Percentiles rank a stretch among this genome's conserved stretches.
Conservation (phyloP, 2,888 invertebrate genomes). For the Sturmia bella region DNA sequence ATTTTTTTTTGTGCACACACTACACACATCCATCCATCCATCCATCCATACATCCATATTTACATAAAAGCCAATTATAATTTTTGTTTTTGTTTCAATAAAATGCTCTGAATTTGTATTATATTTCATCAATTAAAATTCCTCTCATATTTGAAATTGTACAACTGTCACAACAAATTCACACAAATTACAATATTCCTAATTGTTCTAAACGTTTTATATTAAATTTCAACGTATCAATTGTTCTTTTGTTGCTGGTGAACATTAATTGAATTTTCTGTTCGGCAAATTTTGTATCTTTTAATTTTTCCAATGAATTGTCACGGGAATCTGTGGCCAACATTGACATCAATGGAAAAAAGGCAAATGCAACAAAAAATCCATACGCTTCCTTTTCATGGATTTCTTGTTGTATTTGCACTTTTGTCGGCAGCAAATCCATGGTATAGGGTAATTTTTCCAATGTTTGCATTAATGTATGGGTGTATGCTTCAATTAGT, state of each 20-base stretch:
- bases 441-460: conserved; percentile 70
- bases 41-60: too few species aligned
- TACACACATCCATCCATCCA: background rate
- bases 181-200: conserved; percentile 74
- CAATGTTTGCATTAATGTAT: conserved; percentile 73
- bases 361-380: conserved; percentile 80
- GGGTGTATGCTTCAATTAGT: conserved; percentile 76
- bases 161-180: conserved; percentile 19
- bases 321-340: conserved; percentile 78
- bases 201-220: conserved; percentile 77
- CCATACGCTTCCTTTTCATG: conserved; percentile 77
- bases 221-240: conserved; percentile 76
- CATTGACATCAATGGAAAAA: conserved; percentile 80
- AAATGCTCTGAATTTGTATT: background rate
- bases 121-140: conserved; percentile 49
- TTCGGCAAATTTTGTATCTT: conserved; percentile 76
- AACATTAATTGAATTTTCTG: conserved; percentile 80
- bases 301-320: conserved; percentile 78
- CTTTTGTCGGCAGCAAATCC: conserved; percentile 73
- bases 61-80: too few species aligned
- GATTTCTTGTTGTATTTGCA: conserved; percentile 76
- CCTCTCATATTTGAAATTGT: conserved; percentile 33
- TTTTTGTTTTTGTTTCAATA: background rate
- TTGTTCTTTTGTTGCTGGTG: conserved; percentile 76
- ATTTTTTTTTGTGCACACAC: background rate